Base-by-base conservation (phyloP, 2,888 invertebrate genomes). In the Ryuthela nishihirai region DNA sequence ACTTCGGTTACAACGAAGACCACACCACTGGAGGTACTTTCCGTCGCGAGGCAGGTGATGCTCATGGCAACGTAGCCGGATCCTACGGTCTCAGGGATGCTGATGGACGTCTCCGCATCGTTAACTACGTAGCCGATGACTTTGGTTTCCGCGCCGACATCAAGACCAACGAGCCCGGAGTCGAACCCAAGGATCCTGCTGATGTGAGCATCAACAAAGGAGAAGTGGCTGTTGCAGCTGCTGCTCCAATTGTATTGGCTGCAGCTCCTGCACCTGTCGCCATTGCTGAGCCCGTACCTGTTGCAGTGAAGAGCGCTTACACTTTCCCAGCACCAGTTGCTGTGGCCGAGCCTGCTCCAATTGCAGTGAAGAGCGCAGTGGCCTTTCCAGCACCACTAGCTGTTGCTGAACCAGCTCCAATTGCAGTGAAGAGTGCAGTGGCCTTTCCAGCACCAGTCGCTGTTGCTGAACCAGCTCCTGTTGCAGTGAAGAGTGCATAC, bases 151-250 rank as follows among this genome's bases (percentile, higher is more conserved):
- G 65, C n/a, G 65, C 63, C n/a, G 41, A 52, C 15, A 43, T 65
- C 39, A 15, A 50, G 25, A 65, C 59, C 29, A 65, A 65, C 17
- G 65, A 65, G 17, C 65, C 65, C 3, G 56, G 56, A 15, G 6
- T 58, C 4, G 25, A 23, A 1, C n/a, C 35, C 4, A 55, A 62
- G 18, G 7, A 45, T 0, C 18, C 32, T 9, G 67, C 67, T 25
- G 59, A 64, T 17, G 62, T 64, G 6, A 46, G 59, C 26, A 59
- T 67, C 58, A 67, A 67, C 58, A 67, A 64, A 40, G 63, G 61
- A n/a, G 53, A 46, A 10, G 54, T 59, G 10, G 52, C 62, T n/a
- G 40, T 62, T 38, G 65, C 53, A 3, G 52, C 50, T 15, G 24
- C 60, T 26, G 47, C 56, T 17, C 39, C 32, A 38, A n/a, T 21